phyloP scores from a whole-genome alignment of 2,113 vertebrate genomes.

The Neotoma lepida region DNA sequence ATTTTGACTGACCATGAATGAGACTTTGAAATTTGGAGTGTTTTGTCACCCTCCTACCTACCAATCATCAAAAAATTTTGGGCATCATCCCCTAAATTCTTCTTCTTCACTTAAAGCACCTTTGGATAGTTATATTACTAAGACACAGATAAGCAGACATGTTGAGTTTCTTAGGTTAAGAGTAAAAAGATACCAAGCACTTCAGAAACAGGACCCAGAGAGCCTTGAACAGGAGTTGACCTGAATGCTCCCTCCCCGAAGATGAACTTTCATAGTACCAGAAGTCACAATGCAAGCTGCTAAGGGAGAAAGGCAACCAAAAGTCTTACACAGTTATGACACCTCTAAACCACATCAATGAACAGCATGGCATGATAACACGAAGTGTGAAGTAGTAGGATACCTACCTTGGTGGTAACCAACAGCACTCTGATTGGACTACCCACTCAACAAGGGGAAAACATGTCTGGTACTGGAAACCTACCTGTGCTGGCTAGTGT shows the following conservation, averaged over 20 bases:
- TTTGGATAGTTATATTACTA: neutral
- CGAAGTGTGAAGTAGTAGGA: neutral
- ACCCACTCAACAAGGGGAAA: neutral
- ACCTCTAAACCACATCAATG: neutral
- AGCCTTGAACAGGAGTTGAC: neutral
- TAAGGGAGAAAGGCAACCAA: neutral
- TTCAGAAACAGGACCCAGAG: neutral
- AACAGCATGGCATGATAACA: neutral
- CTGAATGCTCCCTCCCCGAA: neutral
- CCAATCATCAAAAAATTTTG: neutral
- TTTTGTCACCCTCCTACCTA: neutral
- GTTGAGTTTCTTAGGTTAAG: neutral
- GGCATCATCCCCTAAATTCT: neutral
- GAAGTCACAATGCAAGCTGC: neutral
- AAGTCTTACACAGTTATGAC: neutral
- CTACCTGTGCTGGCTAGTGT: neutral
- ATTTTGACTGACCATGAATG: neutral
- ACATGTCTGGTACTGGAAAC: too few relatives aligned
- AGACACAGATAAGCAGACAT: neutral
- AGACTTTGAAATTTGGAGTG: neutral
- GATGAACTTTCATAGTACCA: neutral
- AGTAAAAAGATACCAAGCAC: neutral
- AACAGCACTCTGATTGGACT: neutral
- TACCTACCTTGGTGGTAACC: neutral
- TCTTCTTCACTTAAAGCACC: neutral